Base-by-base conservation (phyloP, 2,888 invertebrate genomes). In the Pemphredon lugubris region DNA sequence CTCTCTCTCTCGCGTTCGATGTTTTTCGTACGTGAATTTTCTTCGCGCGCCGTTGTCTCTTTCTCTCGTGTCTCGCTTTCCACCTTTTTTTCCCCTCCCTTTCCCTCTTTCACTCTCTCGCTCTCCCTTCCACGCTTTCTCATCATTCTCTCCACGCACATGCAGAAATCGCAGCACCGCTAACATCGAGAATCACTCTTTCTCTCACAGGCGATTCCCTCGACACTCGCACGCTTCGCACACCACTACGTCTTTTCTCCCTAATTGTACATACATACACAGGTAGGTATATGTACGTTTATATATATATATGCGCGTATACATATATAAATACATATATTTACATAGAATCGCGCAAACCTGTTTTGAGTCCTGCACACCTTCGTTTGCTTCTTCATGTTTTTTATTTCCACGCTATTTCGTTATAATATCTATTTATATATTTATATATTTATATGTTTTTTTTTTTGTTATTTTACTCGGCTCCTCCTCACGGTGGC, bases 271-370 rank as follows among this genome's bases (percentile, higher is more conserved):
- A 47, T 42, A 44, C 54, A 50, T 14, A 42, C 54, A 30, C 48
- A n/a, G 21, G 32, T 54, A 39, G 13, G 14, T 51, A 53, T 63
- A 72, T 68, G 51, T 60, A 59, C 54, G 58, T 70, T 67, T 45
- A 51, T 59, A 60, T 54, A 63, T 55, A 7, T 7, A 7, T 7
- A 7, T 7, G 55, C 50, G 53, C 64, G 34, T 60, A 73, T 67
- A 66, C 65, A 64, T 73, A 64, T 64, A 69, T 73, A 65, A 60
- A 51, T 73, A 70, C 61, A 71, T 68, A 71, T 71, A 79, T 70
- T 73, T 79, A 73, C 67, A 70, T 57, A 32, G 16, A 71, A 39
- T 50, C 57, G 51, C 37, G 64, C 60, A 48, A 44, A 37, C 32
- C 34, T 26, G 16, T n/a, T 44, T 30, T 34, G n/a, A 40, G 13